Conservation (phyloP, 1,140 invertebrate genomes). For the Drosophila repleta region DNA sequence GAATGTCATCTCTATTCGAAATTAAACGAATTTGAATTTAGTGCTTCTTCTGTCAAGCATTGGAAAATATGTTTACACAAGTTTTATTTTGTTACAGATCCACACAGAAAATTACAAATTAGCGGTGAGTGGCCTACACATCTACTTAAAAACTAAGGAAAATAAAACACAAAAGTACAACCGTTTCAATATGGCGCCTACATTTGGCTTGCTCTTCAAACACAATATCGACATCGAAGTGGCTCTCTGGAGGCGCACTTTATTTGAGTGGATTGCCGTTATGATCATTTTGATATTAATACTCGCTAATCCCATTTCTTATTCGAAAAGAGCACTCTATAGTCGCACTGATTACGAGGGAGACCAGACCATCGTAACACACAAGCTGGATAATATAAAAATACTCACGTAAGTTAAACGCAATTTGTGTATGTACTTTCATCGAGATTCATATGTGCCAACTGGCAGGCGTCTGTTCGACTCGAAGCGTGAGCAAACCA, state of each 20-base stretch:
- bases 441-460: background rate
- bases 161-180: background rate
- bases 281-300: slow-evolving; percentile 58
- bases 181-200: slow-evolving; percentile 54
- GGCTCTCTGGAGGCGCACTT: slow-evolving; percentile 48
- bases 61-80: slow-evolving; percentile 3
- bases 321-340: slow-evolving; percentile 53
- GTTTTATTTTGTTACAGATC: slow-evolving; percentile 20
- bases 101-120: slow-evolving; percentile 4
- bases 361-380: slow-evolving; percentile 34
- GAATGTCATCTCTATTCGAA: no score
- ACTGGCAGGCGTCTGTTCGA: slow-evolving; percentile 31
- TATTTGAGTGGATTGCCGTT: slow-evolving; percentile 52
- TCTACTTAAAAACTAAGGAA: background rate
- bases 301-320: slow-evolving; percentile 54
- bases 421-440: background rate
- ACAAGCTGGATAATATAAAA: slow-evolving; percentile 47
- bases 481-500: slow-evolving; percentile 59
- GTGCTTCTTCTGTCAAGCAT: slow-evolving; percentile 22
- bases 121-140: slow-evolving; percentile 2
- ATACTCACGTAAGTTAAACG: slow-evolving; percentile 59
- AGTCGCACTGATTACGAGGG: slow-evolving; percentile 15
- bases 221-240: slow-evolving; percentile 61
- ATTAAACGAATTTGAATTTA: slow-evolving; percentile 3
- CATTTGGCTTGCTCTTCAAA: slow-evolving; percentile 50